Base-by-base conservation (phyloP, 1,140 invertebrate genomes). In the Hyposmocoma kahamanoa region DNA sequence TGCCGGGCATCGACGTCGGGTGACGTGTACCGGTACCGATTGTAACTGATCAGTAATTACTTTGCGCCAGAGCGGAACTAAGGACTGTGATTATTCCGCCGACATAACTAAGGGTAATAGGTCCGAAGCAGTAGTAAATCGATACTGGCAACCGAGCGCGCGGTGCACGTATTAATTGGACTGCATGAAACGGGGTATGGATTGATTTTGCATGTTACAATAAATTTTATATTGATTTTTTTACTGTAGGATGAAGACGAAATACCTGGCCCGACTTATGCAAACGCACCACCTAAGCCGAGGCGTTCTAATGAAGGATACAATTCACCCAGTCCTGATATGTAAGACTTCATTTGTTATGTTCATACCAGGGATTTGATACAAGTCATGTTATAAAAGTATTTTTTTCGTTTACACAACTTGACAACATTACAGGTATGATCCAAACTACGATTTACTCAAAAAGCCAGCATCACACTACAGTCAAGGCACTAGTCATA, bases 211-310 rank as follows among this genome's bases (percentile, higher is more conserved):
- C n/a, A n/a, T n/a, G n/a, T n/a, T n/a, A n/a, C n/a, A n/a, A n/a
- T n/a, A n/a, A n/a, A n/a, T n/a, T n/a, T n/a, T n/a, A n/a, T n/a
- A n/a, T n/a, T n/a, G n/a, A n/a, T 15, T 28, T 22, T 39, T 42
- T 6, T 32, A 28, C 30, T 32, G 24, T 30, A 79, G 76, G 76
- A 83, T 34, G 64, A 54, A 10, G 79, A 79, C 28, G 86, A 84
- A 57, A 62, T 72, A 36, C 76, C 71, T 26, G 79, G 76, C 59
- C 94, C 94, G 0, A 88, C 96, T 1, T 97, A 97, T 72, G 95
- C 93, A 4, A 97, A 96, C 86, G 94, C 95, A 1, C 94, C 95
- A 4, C 95, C 95, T 0, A 96, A 96, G 75, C 94, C 95, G 0
- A 87, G 93, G 72, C 87, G 95, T 26, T 90, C 90, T 2, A 91